Evolutionary conservation across 2,888 invertebrate genomes (phyloP), one percentile per base, ranked within the genome.

Genomic region (Amorpha juglandis): DNA sequence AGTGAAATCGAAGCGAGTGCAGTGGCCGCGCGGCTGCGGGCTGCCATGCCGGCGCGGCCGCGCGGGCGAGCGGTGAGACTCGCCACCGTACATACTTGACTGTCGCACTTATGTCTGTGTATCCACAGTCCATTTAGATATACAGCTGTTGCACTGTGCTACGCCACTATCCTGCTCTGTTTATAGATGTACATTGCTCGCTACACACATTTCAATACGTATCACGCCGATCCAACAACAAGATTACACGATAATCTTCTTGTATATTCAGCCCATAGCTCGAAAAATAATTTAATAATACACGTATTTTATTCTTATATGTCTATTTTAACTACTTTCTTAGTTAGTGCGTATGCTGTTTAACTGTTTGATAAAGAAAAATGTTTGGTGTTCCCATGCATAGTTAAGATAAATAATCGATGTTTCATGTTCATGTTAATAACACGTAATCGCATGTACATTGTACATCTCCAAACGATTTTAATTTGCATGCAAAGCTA

Each of bases 1-100:
- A 92, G 92, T 92, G 92, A 92, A 92, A 92, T 92, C 92, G 91
- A 86, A 88, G 89, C 83, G 92, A 84, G 92, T 91, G 92, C 92
- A 92, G 90, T 91, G 92, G 90, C 92, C 92, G 92, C 87, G 75
- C 75, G 75, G 75, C 71, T 58, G 69, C 63, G 63, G 67, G 64
- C 55, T 63, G 52, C 50, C 68, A 53, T 58, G 67, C 65, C 74
- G 69, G 69, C 71, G 69, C 66, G 69, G 52, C 63, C 58, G 67
- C 53, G 65, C 55, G 33, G 63, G 70, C 72, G 65, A 71, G 70
- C 58, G 1, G 16, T 33, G 19, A 12, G 35, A 58, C 48, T 42
- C 19, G 27, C 69, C 58, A 0, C 11, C 33, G 12, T 38, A 19
- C 48, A 64, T 35, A 53, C 45, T 33, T 27, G 52, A 45, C 14